phyloP scores from a whole-genome alignment of 2,113 vertebrate species.

The Struthio camelus region DNA sequence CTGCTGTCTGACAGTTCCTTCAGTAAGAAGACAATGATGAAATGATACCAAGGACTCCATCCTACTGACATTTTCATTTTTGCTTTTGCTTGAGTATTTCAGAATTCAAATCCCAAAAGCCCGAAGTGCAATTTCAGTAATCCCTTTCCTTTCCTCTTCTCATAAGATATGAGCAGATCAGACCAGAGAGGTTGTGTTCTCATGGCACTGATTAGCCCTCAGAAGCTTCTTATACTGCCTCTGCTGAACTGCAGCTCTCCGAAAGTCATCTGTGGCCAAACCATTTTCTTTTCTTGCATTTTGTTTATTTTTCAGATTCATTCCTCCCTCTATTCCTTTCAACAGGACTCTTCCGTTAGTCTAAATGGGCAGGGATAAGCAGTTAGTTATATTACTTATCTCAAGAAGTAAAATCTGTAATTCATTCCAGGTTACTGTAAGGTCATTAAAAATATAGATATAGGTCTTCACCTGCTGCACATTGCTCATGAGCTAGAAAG shows the following conservation, averaged over 20 bases:
- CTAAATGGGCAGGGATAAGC: not conserved
- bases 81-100: not conserved
- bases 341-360: not conserved
- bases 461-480: accelerated
- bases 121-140: not conserved
- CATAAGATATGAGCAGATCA: not conserved
- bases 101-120: not conserved
- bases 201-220: not conserved
- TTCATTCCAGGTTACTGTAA: accelerated
- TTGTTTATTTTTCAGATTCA: not conserved
- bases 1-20: not conserved
- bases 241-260: not conserved
- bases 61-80: not conserved
- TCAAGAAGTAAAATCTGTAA: not conserved
- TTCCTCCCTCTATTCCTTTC: not conserved
- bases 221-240: not conserved
- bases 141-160: not conserved
- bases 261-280: not conserved
- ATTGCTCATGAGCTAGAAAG: not conserved
- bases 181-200: not conserved
- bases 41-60: not conserved
- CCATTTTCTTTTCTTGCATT: not conserved
- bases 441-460: not conserved
- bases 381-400: not conserved
- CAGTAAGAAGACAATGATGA: not conserved